These are phyloP conservation scores for Adelognathus sp. DNA, from an alignment of 2,888 invertebrate species.

Conservation along the genomic window DNA sequence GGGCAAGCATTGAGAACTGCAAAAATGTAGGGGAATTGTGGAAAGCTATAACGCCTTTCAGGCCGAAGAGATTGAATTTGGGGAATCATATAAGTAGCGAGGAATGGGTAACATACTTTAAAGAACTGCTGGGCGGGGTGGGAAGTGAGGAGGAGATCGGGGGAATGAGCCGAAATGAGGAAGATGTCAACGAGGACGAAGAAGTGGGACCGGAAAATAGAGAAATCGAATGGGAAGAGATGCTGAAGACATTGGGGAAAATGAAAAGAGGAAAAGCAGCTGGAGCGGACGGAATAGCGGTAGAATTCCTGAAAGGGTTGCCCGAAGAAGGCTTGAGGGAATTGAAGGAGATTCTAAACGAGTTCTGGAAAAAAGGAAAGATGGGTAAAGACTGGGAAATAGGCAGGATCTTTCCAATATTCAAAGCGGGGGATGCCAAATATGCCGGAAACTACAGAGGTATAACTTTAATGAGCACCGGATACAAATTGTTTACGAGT, in stretches of 20 bases:
- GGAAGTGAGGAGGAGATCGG: background rate
- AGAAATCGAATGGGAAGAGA: background rate
- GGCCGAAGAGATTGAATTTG: background rate
- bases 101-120: background rate
- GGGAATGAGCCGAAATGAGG: background rate
- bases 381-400: conserved; percentile 35
- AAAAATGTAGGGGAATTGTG: conserved; percentile 20
- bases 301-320: conserved; percentile 4
- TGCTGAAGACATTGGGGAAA: background rate
- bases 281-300: background rate
- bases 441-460: conserved; percentile 26
- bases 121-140: background rate
- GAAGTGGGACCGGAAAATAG: background rate
- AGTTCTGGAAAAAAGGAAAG: conserved; percentile 17
- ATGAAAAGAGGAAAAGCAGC: conserved; percentile 1
- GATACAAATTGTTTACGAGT: conserved; percentile 38
- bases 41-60: conserved; percentile 26
- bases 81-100: background rate
- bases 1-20: conserved; percentile 2
- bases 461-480: conserved; percentile 20
- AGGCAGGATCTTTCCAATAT: conserved; percentile 31
- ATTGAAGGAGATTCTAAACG: background rate
- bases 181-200: background rate
- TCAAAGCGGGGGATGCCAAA: conserved; percentile 36
- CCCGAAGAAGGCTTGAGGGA: conserved; percentile 8